These are phyloP conservation scores for Ophioninae sp. DNA, from an alignment of 2,888 invertebrate species.

Conservation along the genomic window DNA sequence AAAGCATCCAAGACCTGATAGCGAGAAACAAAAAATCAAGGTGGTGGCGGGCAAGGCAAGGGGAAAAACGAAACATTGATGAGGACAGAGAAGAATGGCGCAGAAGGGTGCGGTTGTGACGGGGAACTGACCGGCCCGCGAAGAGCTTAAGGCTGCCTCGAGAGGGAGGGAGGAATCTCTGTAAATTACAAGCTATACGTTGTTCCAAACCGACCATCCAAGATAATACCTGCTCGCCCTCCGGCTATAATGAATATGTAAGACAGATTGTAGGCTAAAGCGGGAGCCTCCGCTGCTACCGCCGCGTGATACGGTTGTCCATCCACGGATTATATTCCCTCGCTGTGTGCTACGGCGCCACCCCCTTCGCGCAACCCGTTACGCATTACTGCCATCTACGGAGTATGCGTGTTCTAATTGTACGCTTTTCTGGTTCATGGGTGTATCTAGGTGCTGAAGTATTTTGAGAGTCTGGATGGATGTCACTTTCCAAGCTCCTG, in stretches of 20 bases:
- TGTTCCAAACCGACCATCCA: conserved; percentile 80
- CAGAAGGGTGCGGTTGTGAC: conserved; percentile 27
- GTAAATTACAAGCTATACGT: conserved; percentile 81
- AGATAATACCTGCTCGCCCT: conserved; percentile 80
- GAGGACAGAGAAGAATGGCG: conserved; percentile 55
- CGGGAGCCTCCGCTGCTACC: conserved; percentile 78
- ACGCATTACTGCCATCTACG: conserved; percentile 35
- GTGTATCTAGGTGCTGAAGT: no score
- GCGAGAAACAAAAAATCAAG: conserved; percentile 27
- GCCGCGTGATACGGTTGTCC: conserved; percentile 80
- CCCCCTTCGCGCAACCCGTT: conserved; percentile 49
- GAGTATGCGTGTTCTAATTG: not conserved
- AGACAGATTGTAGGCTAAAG: conserved; percentile 81
- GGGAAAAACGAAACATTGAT: conserved; percentile 38
- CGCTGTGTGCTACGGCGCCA: conserved; percentile 23
- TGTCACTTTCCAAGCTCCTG: no score
- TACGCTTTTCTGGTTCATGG: no score
- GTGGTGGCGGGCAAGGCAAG: conserved; percentile 36
- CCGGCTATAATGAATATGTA: conserved; percentile 81
- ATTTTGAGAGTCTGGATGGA: no score
- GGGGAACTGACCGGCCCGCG: conserved; percentile 6
- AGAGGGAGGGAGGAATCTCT: conserved; percentile 66
- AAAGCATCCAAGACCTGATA: conserved; percentile 20
- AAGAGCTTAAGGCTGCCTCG: conserved; percentile 17
- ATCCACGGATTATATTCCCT: conserved; percentile 77